Percentiles rank a stretch among this genome's conserved stretches.
phyloP scores from a whole-genome alignment of 2,888 invertebrate species.

The Hyposoter dolosus region DNA sequence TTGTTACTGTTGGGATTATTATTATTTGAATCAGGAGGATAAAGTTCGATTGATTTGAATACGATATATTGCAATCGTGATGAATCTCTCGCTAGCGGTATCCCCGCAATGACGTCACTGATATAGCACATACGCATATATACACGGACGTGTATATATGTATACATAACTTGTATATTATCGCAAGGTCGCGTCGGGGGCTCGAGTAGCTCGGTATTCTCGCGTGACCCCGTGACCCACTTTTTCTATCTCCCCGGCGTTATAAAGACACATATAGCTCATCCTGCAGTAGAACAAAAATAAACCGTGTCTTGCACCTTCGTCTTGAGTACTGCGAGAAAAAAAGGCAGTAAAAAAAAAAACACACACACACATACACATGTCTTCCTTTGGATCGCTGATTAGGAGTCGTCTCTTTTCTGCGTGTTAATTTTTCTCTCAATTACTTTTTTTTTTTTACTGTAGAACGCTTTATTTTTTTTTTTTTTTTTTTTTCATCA shows the following conservation, averaged over 20 bases:
- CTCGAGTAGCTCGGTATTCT: conserved; percentile 66
- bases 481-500: conserved; percentile 14
- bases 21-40: background rate
- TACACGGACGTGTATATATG: background rate
- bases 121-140: conserved; percentile 25
- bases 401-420: background rate
- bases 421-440: background rate
- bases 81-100: conserved; percentile 44
- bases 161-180: conserved; percentile 37
- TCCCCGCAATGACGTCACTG: conserved; percentile 63
- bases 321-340: conserved; percentile 8
- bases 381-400: background rate
- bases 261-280: conserved; percentile 53
- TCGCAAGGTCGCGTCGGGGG: conserved; percentile 65
- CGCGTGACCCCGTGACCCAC: conserved; percentile 68
- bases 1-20: background rate
- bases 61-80: conserved; percentile 39
- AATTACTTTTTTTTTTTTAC: background rate
- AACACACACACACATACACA: background rate
- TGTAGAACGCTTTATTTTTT: too few relatives aligned
- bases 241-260: conserved; percentile 64
- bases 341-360: background rate
- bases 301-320: conserved; percentile 49
- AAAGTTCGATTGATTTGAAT: conserved; percentile 1
- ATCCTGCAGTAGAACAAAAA: conserved; percentile 63